Percentiles rank a stretch among this genome's conserved stretches.
Conservation (phyloP, 92 coral and sea anemone species). For the Ricordea florida region DNA sequence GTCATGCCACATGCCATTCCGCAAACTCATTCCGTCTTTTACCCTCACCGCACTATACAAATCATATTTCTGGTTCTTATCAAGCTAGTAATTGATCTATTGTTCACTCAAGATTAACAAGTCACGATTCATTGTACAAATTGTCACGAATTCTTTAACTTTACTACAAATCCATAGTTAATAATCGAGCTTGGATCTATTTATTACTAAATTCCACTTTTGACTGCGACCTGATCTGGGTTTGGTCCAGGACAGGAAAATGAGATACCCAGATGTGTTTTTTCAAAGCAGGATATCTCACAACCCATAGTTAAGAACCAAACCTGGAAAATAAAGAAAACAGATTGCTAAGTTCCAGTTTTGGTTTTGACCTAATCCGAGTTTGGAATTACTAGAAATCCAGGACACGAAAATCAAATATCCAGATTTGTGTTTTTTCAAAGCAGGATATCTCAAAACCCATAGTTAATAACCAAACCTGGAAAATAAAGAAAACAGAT, state of each 20-base stretch:
- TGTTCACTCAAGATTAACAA: too few relatives aligned
- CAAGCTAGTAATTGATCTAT: too few relatives aligned
- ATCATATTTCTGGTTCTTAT: too few relatives aligned
- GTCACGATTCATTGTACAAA: too few relatives aligned
- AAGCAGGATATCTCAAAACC: constrained; percentile 17
- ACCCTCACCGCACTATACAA: too few relatives aligned
- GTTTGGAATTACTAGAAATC: too few relatives aligned
- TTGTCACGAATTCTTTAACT: not conserved
- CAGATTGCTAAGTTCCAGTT: not conserved
- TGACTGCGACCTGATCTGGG: not conserved
- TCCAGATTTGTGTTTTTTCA: constrained; percentile 7
- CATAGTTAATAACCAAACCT: constrained; percentile 19
- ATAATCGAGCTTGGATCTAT: too few relatives aligned
- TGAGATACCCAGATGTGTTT: not conserved
- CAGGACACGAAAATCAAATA: not conserved
- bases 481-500: constrained; percentile 4
- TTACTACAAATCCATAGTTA: not conserved
- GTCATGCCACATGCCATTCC: too few relatives aligned
- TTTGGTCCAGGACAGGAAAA: not conserved
- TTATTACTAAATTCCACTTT: too few relatives aligned
- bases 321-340: constrained; percentile 5
- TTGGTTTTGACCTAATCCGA: not conserved
- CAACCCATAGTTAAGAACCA: not conserved
- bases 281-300: too few relatives aligned
- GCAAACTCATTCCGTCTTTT: too few relatives aligned